Percentiles rank a stretch among this genome's conserved stretches.
phyloP scores from a whole-genome alignment of 2,888 invertebrate genomes.

The Branchellion lobata region DNA sequence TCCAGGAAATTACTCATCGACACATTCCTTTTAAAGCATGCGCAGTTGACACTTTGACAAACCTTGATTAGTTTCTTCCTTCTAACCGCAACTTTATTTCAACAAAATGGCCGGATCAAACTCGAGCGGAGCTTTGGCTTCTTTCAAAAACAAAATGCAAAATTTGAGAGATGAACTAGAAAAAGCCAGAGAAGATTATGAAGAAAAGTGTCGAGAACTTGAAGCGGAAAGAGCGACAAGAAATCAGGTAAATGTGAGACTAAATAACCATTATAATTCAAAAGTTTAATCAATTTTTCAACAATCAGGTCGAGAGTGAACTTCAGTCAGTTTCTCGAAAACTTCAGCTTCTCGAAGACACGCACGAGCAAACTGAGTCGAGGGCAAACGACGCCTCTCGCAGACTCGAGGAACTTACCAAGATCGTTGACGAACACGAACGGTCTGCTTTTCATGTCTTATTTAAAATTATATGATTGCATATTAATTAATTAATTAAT shows the following conservation, averaged over 20 bases:
- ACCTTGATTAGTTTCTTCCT: background rate
- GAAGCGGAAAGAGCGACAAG: constrained; percentile 49
- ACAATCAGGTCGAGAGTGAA: constrained; percentile 83
- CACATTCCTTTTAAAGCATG: constrained; percentile 3
- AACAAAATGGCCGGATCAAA: constrained; percentile 45
- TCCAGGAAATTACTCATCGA: background rate
- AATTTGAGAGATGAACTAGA: constrained; percentile 52
- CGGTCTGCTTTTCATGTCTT: constrained; percentile 70
- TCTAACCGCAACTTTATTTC: background rate
- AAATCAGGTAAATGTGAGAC: constrained; percentile 45
- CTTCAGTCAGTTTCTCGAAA: constrained; percentile 97
- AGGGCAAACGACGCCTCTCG: constrained; percentile 95
- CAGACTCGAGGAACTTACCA: constrained; percentile 97
- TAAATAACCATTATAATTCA: background rate
- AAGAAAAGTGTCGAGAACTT: constrained; percentile 51
- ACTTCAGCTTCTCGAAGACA: constrained; percentile 98
- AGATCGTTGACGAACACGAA: constrained; percentile 99
- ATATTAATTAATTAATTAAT: background rate
- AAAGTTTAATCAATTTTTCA: background rate
- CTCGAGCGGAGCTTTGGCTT: constrained; percentile 48
- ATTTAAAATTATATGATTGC: too few species aligned
- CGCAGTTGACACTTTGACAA: constrained; percentile 22
- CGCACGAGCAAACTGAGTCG: constrained; percentile 97
- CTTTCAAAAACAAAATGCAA: constrained; percentile 53
- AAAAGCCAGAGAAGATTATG: constrained; percentile 51